phyloP scores from a whole-genome alignment of 2,888 invertebrate species.

The Zelleria hepariella region DNA sequence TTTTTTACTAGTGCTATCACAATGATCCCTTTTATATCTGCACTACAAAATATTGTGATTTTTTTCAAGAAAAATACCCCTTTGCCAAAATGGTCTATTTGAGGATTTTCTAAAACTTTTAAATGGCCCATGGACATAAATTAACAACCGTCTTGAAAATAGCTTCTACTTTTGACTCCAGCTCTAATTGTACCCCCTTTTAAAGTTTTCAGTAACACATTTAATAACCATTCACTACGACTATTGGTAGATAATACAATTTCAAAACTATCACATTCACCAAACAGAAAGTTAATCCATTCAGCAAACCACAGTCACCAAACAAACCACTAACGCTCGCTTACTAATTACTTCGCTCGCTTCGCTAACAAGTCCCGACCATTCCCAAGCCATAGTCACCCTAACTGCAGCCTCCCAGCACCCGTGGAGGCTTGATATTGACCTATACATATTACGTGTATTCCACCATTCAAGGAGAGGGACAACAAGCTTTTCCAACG shows the following conservation, averaged over 20 bases:
- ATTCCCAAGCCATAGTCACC: constrained; percentile 33
- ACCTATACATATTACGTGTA: constrained; percentile 70
- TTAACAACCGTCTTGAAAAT: too few species aligned
- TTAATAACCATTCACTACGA: neutral
- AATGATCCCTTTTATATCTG: too few species aligned
- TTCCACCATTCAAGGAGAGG: constrained; percentile 53
- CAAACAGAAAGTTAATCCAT: neutral
- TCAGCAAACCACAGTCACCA: neutral
- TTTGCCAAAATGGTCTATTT: too few species aligned
- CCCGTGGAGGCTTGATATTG: constrained; percentile 70
- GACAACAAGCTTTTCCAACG: constrained; percentile 26
- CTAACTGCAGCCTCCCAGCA: constrained; percentile 66
- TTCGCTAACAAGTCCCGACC: constrained; percentile 1
- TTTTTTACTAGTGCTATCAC: too few species aligned
- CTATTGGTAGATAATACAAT: neutral
- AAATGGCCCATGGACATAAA: too few species aligned
- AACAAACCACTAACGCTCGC: neutral
- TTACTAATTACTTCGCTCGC: neutral
- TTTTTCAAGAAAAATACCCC: too few species aligned
- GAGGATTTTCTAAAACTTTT: too few species aligned
- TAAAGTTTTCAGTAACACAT: too few species aligned
- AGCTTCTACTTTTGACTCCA: too few species aligned
- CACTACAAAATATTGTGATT: too few species aligned
- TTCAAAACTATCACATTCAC: neutral
- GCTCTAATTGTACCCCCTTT: too few species aligned